These are phyloP conservation scores for Holacanthus passer DNA, from an alignment of 2,113 vertebrate species.

Conservation along the genomic window DNA sequence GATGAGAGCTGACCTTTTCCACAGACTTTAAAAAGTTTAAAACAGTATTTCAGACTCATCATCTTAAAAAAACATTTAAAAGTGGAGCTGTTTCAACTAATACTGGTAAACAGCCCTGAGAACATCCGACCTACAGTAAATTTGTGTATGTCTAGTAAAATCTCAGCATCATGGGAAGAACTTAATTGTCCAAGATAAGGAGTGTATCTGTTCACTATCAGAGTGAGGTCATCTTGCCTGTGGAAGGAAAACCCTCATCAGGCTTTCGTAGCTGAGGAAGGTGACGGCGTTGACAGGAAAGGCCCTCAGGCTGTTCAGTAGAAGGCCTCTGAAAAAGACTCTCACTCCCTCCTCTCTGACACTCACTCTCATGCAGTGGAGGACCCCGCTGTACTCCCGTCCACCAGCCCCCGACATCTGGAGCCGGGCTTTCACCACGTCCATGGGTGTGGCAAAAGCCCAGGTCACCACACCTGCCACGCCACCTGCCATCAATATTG, in stretches of 20 bases:
- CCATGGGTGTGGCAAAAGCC: slow-evolving; percentile 87
- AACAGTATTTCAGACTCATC: neutral
- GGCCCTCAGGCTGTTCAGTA: slow-evolving; percentile 87
- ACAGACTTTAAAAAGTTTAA: neutral
- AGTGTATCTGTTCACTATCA: neutral
- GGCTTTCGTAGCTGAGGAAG: slow-evolving; percentile 88
- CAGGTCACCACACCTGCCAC: slow-evolving; percentile 85
- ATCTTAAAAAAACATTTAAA: neutral
- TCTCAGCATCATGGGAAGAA: neutral
- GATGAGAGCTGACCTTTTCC: neutral
- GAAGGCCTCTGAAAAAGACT: slow-evolving; percentile 87
- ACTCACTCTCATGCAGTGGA: slow-evolving; percentile 86
- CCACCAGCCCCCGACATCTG: slow-evolving; percentile 86
- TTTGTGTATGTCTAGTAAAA: neutral
- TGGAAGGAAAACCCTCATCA: slow-evolving; percentile 78
- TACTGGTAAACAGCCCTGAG: neutral
- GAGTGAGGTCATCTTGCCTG: neutral
- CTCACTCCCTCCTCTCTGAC: slow-evolving; percentile 81
- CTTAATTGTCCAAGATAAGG: too few relatives aligned
- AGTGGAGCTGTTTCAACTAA: neutral
- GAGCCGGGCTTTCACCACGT: slow-evolving; percentile 88
- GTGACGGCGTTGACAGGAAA: slow-evolving; percentile 89
- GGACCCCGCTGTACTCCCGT: slow-evolving; percentile 79
- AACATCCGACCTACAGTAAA: neutral
- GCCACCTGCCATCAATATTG: slow-evolving; percentile 85